Evolutionary conservation across 2,113 vertebrate species (phyloP).

Genomic region (Tor tambroides): DNA sequence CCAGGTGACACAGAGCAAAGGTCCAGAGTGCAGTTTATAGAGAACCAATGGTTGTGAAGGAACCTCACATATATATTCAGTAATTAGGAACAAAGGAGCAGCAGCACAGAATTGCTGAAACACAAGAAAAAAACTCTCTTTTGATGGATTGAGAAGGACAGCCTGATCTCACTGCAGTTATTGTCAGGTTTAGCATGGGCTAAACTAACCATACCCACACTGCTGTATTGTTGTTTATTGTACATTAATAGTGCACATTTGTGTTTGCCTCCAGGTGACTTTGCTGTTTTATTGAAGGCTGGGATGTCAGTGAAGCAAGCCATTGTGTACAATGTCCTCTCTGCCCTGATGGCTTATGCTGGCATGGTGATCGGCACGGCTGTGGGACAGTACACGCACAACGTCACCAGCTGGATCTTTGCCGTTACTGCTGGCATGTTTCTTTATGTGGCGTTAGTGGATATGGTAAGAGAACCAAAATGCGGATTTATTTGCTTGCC

Average conservation of each 20-base stretch:
- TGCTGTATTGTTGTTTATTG: constrained; percentile 16
- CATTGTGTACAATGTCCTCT: constrained; percentile 95
- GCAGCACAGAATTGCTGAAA: constrained; percentile 19
- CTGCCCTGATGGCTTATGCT: constrained; percentile 95
- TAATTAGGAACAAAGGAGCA: constrained; percentile 72
- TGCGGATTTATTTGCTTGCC: not conserved
- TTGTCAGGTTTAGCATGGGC: constrained; percentile 5
- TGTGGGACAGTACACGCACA: constrained; percentile 94
- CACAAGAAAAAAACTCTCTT: not conserved
- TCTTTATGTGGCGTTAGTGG: constrained; percentile 96
- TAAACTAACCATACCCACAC: not conserved
- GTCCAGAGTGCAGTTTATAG: constrained; percentile 59
- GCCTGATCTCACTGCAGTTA: not conserved
- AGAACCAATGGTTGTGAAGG: constrained; percentile 62
- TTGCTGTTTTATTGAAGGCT: constrained; percentile 96
- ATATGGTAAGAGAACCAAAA: constrained; percentile 86
- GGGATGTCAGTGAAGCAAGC: constrained; percentile 98
- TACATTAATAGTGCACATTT: constrained; percentile 1
- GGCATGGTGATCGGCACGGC: constrained; percentile 96
- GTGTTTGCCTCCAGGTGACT: constrained; percentile 84
- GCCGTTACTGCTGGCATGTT: constrained; percentile 98
- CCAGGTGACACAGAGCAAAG: constrained; percentile 63
- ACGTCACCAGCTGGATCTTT: constrained; percentile 97
- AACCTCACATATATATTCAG: constrained; percentile 67
- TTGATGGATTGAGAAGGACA: not conserved